A percentile compares a stretch with the other conserved stretches of the same genome.
phyloP scores from a whole-genome alignment of 2,797 vertebrate genomes.

The Malacoctenus gilli region DNA sequence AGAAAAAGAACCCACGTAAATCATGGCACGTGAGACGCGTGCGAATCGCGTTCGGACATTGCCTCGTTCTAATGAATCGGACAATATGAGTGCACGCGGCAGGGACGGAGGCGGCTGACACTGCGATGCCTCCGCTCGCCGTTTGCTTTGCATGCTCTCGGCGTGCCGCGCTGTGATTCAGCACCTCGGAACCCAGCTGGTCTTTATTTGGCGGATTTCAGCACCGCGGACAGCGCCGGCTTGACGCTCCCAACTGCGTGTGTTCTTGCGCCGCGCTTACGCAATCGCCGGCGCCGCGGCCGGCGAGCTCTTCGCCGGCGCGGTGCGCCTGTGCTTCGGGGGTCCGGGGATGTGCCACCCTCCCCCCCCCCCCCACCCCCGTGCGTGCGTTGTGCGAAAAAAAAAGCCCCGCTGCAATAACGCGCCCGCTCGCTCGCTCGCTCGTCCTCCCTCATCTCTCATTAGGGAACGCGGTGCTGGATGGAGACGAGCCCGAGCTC shows the following conservation, averaged over 20 bases:
- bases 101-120: not conserved
- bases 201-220: not conserved
- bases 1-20: too few species aligned
- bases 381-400: too few species aligned
- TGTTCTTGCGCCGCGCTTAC: not conserved
- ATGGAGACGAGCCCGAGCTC: too few species aligned
- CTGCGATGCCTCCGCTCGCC: not conserved
- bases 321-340: not conserved
- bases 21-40: too few species aligned
- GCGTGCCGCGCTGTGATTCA: not conserved
- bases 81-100: not conserved
- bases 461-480: not conserved
- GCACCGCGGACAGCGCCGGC: not conserved
- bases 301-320: not conserved
- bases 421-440: too few species aligned
- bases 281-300: not conserved
- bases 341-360: too few species aligned
- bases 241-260: not conserved
- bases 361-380: too few species aligned
- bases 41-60: too few species aligned
- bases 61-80: too few species aligned
- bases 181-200: not conserved
- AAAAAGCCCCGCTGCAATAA: not conserved
- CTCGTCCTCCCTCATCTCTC: not conserved
- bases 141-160: not conserved